phyloP scores from a whole-genome alignment of 2,797 vertebrate species.

The Mergus octosetaceus region DNA sequence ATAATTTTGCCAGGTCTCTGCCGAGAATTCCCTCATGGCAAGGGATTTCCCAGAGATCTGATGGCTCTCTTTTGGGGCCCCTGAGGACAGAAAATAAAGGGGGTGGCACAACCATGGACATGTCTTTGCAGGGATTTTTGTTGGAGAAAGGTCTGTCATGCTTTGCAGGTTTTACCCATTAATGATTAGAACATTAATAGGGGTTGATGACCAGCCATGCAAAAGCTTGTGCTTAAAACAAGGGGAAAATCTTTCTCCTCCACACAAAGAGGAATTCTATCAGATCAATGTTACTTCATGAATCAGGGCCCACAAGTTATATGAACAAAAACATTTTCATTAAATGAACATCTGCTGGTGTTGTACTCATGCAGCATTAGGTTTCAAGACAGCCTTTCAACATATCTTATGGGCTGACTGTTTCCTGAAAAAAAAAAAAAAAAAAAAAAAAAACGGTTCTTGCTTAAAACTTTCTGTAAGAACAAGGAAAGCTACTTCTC shows the following conservation, averaged over 20 bases:
- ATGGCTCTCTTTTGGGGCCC: neutral
- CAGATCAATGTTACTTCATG: neutral
- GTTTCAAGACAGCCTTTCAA: neutral
- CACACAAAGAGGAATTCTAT: neutral
- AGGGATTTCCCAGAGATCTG: neutral
- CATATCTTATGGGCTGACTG: neutral
- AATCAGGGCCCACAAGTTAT: neutral
- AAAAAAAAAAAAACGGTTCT: neutral
- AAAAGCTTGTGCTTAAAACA: neutral
- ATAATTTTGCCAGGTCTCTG: neutral
- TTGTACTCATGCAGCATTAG: neutral
- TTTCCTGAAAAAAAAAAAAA: neutral
- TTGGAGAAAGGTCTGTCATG: neutral
- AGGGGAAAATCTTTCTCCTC: neutral
- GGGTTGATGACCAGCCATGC: neutral
- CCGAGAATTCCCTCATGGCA: neutral
- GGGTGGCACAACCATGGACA: neutral
- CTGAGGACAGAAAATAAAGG: neutral
- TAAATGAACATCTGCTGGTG: neutral
- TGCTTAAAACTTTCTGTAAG: neutral
- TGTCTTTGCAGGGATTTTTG: neutral
- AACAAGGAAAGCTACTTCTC: constrained; percentile 1
- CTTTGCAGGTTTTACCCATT: neutral
- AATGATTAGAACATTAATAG: neutral
- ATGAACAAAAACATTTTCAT: neutral